Conservation (phyloP, 1,140 invertebrate species). For the Papilio machaon region DNA sequence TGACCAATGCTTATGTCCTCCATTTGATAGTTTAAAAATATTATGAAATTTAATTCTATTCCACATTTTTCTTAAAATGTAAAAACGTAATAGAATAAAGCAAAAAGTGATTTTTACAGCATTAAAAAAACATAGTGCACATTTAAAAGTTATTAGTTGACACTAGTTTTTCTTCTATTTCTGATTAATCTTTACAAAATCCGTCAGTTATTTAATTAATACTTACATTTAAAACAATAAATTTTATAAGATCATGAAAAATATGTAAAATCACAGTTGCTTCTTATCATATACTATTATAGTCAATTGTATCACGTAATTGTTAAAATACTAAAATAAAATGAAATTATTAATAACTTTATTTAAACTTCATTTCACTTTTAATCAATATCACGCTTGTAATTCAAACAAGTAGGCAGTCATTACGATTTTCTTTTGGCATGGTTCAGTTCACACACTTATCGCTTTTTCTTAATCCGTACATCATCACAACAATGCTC, state of each 20-base stretch:
- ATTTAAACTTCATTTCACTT: background rate
- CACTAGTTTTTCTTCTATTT: background rate
- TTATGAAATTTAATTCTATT: background rate
- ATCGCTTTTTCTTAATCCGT: background rate
- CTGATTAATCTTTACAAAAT: background rate
- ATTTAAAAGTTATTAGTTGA: background rate
- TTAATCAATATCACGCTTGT: background rate
- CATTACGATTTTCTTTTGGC: background rate
- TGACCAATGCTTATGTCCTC: background rate
- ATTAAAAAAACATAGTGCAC: background rate
- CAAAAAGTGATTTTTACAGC: background rate
- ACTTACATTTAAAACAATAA: slow-evolving; percentile 24
- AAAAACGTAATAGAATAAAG: too few relatives aligned
- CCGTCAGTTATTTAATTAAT: background rate
- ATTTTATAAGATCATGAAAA: background rate
- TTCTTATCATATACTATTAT: background rate
- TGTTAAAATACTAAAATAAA: background rate
- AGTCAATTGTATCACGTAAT: slow-evolving; percentile 13
- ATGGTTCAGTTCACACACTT: background rate
- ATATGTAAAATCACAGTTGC: slow-evolving; percentile 12
- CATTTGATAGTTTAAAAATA: background rate
- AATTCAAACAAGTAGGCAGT: background rate
- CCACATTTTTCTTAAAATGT: background rate
- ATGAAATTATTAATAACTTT: background rate
- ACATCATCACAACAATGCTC: background rate